Conservation (phyloP, 2,888 invertebrate genomes). For the Conomelus anceps region DNA sequence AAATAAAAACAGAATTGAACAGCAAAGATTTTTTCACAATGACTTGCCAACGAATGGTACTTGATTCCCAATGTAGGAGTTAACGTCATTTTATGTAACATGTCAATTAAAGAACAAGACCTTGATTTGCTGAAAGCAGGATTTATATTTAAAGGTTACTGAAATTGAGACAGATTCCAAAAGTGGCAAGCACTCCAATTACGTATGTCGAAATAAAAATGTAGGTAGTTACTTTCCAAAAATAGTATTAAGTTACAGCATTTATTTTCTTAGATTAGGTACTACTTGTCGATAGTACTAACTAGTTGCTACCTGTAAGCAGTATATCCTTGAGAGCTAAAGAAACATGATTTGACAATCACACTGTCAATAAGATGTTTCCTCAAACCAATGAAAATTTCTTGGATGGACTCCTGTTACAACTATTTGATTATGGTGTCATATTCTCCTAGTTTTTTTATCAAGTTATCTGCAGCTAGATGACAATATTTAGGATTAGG, state of each 20-base stretch:
- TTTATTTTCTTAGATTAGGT: background rate
- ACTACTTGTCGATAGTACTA: too few species aligned
- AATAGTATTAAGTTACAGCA: background rate
- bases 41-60: background rate
- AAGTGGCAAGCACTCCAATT: background rate
- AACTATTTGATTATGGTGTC: too few species aligned
- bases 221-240: background rate
- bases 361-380: too few species aligned
- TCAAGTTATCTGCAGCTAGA: too few species aligned
- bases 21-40: background rate
- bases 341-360: too few species aligned
- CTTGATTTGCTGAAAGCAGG: background rate
- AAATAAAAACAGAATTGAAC: background rate
- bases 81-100: background rate
- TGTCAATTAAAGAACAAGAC: background rate
- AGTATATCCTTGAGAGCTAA: background rate
- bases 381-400: too few species aligned
- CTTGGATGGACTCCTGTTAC: too few species aligned
- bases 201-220: background rate
- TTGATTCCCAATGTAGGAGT: background rate
- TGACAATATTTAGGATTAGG: too few species aligned
- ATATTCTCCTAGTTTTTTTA: too few species aligned
- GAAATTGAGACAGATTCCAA: background rate
- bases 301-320: background rate
- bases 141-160: background rate